Evolutionary conservation across 1,140 invertebrate genomes (phyloP).

Genomic region (Achroia grisella): DNA sequence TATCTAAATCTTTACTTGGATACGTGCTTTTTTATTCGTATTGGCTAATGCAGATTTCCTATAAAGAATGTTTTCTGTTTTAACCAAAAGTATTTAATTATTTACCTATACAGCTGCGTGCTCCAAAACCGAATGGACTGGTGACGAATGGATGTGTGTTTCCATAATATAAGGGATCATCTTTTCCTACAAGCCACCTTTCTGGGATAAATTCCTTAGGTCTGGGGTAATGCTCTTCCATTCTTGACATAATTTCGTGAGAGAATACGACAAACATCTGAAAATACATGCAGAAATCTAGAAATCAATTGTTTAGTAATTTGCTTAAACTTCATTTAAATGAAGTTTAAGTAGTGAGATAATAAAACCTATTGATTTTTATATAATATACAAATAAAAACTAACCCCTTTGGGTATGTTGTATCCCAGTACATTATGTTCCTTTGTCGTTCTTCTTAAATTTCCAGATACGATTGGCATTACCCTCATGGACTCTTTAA

Average conservation of each 20-base stretch:
- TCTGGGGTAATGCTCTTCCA: conserved; percentile 69
- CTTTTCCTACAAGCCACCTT: conserved; percentile 71
- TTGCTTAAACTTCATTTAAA: background rate
- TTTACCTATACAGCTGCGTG: conserved; percentile 71
- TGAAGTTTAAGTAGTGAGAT: too few species aligned
- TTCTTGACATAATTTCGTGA: conserved; percentile 56
- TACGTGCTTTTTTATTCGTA: too few species aligned
- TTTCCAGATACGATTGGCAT: background rate
- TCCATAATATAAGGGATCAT: conserved; percentile 53
- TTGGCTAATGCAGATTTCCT: too few species aligned
- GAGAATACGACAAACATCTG: background rate
- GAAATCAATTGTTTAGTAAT: background rate
- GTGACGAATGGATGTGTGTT: conserved; percentile 74
- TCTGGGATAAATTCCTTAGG: conserved; percentile 75
- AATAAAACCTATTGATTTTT: too few species aligned
- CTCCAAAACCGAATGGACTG: conserved; percentile 77
- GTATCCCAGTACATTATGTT: background rate
- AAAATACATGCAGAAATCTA: too few species aligned
- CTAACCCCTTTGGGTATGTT: background rate
- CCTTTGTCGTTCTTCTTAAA: background rate
- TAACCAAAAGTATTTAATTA: too few species aligned
- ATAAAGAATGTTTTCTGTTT: too few species aligned
- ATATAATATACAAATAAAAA: too few species aligned
- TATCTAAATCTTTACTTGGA: too few species aligned
- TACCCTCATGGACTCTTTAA: background rate